A percentile compares a stretch with the other conserved stretches of the same genome.
phyloP scores from a whole-genome alignment of 2,797 vertebrate genomes.

The Chloroceryle inda region DNA sequence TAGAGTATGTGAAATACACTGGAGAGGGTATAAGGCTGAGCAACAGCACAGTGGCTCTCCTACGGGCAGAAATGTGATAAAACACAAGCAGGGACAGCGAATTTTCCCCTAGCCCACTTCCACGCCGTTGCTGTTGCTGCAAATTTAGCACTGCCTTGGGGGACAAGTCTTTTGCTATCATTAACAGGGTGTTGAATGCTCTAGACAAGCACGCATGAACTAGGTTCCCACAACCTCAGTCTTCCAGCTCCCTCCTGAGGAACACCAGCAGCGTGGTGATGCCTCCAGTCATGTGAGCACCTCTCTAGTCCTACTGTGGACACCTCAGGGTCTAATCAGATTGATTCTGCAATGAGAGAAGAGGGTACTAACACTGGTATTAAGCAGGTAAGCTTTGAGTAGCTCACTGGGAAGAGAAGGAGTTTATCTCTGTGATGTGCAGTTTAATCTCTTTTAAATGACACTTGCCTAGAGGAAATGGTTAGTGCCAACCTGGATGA shows the following conservation, averaged over 20 bases:
- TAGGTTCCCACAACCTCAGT: background rate
- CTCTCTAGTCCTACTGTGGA: background rate
- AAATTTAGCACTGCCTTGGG: background rate
- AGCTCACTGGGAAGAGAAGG: background rate
- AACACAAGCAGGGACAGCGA: background rate
- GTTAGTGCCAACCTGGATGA: background rate
- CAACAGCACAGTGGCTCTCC: background rate
- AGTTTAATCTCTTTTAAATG: background rate
- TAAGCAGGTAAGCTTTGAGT: background rate
- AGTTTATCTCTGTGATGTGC: background rate
- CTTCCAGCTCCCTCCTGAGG: too few relatives aligned
- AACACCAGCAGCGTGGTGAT: background rate
- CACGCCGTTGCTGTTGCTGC: background rate
- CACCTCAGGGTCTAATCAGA: background rate
- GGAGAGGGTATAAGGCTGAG: background rate
- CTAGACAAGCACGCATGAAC: background rate
- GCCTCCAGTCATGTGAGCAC: background rate
- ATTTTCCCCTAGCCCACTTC: background rate
- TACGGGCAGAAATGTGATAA: background rate
- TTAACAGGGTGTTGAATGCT: background rate
- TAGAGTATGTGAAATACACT: background rate
- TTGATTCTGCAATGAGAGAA: background rate
- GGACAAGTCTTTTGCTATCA: background rate
- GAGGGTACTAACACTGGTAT: background rate
- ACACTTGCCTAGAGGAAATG: background rate